Evolutionary conservation across 2,888 invertebrate species (phyloP).

Genomic region (Spatulosminthurus flaviceps): DNA sequence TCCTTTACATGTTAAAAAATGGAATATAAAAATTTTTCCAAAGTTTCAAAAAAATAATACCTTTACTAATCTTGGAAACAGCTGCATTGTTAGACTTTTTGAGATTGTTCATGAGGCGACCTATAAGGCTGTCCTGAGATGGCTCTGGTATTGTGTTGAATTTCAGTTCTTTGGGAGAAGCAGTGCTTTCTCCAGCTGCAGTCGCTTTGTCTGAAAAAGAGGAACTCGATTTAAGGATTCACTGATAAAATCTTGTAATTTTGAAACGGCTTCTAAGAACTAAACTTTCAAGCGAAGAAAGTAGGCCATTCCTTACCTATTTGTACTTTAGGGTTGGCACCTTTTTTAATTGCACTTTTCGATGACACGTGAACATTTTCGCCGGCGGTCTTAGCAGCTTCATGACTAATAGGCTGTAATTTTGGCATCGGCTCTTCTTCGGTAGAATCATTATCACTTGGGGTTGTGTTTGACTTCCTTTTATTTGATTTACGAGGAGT

Average conservation of each 20-base stretch:
- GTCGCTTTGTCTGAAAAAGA: neutral
- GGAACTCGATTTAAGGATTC: neutral
- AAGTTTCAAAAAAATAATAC: too few species aligned
- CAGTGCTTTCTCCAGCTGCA: neutral
- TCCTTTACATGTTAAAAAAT: too few species aligned
- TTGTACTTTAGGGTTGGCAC: slow-evolving; percentile 21
- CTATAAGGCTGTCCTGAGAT: neutral
- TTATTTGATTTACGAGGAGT: neutral
- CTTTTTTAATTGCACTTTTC: slow-evolving; percentile 7
- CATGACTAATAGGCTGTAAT: slow-evolving; percentile 12
- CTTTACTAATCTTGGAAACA: neutral
- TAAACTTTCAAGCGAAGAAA: too few species aligned
- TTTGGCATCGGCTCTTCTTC: slow-evolving; percentile 20
- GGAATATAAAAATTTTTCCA: too few species aligned
- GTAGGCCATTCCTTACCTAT: neutral
- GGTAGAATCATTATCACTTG: slow-evolving; percentile 19
- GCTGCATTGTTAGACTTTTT: neutral
- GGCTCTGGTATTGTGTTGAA: neutral
- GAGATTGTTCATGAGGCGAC: slow-evolving; percentile 12
- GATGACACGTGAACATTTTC: neutral
- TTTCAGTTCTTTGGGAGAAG: neutral
- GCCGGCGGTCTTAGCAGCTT: neutral
- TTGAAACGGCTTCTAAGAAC: too few species aligned
- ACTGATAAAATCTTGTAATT: too few species aligned
- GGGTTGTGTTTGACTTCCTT: neutral